These are phyloP conservation scores for Ypsolopha scabrella DNA, from an alignment of 2,888 invertebrate species.

Conservation along the genomic window DNA sequence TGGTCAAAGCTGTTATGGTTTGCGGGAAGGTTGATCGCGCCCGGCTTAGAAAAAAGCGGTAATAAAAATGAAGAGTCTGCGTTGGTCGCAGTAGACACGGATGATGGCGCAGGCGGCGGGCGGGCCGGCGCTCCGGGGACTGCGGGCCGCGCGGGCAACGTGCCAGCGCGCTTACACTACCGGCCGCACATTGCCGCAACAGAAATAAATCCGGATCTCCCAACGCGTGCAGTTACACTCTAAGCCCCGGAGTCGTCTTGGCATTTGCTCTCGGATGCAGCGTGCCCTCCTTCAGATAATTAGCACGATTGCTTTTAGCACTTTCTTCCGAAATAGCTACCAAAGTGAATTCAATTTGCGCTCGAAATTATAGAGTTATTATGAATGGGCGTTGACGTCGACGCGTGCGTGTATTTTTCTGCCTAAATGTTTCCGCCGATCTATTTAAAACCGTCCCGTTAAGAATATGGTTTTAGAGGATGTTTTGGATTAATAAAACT, in stretches of 20 bases:
- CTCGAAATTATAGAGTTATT: constrained; percentile 23
- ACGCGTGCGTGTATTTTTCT: constrained; percentile 12
- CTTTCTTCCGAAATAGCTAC: constrained; percentile 21
- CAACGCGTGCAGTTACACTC: too few species aligned
- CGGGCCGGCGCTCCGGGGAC: constrained; percentile 51
- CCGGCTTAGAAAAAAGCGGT: constrained; percentile 19
- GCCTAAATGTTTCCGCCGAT: constrained; percentile 3
- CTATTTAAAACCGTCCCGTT: background rate
- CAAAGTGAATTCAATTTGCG: constrained; percentile 14
- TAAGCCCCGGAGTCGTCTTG: background rate
- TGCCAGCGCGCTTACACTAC: background rate
- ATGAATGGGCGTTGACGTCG: constrained; percentile 61
- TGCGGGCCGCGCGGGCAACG: constrained; percentile 18
- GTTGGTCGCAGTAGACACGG: too few species aligned
- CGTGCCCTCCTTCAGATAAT: background rate
- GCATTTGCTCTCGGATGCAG: background rate
- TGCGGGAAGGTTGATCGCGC: background rate
- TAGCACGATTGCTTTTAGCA: constrained; percentile 1
- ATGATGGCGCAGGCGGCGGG: constrained; percentile 41
- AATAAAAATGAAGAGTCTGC: constrained; percentile 32
- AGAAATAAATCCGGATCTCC: background rate
- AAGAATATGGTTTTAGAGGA: background rate
- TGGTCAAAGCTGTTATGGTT: constrained; percentile 2
- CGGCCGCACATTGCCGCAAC: background rate
- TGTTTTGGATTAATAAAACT: background rate